Evolutionary conservation across 2,888 invertebrate genomes (phyloP).

Genomic region (Drosophila conformis): DNA sequence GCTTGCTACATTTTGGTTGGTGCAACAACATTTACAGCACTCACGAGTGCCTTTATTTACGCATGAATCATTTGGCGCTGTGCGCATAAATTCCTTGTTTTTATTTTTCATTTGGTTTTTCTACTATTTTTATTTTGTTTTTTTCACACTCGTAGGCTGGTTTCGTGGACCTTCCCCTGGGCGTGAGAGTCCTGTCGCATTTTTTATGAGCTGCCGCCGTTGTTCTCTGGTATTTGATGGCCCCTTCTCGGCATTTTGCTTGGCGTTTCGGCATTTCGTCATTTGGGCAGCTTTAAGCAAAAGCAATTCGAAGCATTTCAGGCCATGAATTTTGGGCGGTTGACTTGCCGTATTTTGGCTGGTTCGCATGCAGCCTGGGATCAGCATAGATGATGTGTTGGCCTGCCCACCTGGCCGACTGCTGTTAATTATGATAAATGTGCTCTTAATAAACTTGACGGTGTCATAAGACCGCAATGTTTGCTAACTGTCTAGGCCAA

Average conservation of each 20-base stretch:
- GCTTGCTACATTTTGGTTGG: constrained; percentile 29
- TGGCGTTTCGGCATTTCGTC: constrained; percentile 7
- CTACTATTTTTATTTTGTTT: constrained; percentile 11
- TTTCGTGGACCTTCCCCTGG: constrained; percentile 3
- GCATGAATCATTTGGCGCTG: constrained; percentile 71
- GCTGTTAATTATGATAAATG: constrained; percentile 76
- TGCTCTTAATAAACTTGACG: constrained; percentile 62
- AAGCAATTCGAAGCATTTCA: constrained; percentile 66
- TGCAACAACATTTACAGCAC: constrained; percentile 67
- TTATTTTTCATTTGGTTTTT: constrained; percentile 25
- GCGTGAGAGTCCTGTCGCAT: constrained; percentile 43
- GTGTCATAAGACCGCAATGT: constrained; percentile 42
- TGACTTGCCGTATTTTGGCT: constrained; percentile 34
- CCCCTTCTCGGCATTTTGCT: constrained; percentile 8
- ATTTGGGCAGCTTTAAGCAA: constrained; percentile 51
- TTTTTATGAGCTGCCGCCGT: constrained; percentile 58
- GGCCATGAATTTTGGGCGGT: constrained; percentile 45
- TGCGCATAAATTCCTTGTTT: constrained; percentile 65
- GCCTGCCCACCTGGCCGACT: constrained; percentile 1
- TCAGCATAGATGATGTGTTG: constrained; percentile 19
- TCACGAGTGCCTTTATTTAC: constrained; percentile 77
- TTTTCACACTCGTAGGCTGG: constrained; percentile 25
- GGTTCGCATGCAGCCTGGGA: constrained; percentile 26
- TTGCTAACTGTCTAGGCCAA: constrained; percentile 31
- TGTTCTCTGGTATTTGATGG: constrained; percentile 14